Evolutionary conservation across 2,797 vertebrate genomes (phyloP).

Genomic region (Centropyge bicolor): DNA sequence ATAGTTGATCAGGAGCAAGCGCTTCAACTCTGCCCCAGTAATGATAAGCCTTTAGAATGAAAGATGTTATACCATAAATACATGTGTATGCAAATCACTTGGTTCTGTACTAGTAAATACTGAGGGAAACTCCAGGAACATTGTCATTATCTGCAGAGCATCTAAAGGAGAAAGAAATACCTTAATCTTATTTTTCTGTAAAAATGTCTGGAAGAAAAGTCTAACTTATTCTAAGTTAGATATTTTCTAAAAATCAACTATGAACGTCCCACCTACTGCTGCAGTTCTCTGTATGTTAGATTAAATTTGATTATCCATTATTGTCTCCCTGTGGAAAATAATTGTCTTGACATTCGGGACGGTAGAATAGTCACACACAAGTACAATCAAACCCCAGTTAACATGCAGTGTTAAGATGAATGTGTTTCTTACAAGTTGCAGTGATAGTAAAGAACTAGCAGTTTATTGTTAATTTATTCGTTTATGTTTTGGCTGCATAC

Average conservation of each 20-base stretch:
- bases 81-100: constrained; percentile 22
- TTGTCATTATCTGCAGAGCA: neutral
- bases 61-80: neutral
- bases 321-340: too few relatives aligned
- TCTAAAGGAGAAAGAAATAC: neutral
- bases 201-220: neutral
- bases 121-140: neutral
- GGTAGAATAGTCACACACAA: too few relatives aligned
- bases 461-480: neutral
- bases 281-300: too few relatives aligned
- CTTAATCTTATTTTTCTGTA: neutral
- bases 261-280: too few relatives aligned
- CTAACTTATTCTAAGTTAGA: neutral
- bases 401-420: too few relatives aligned
- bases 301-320: too few relatives aligned
- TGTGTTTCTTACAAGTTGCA: neutral
- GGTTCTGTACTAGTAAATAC: neutral
- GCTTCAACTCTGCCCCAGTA: constrained; percentile 30
- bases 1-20: neutral
- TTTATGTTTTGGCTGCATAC: neutral
- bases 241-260: neutral
- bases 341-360: too few relatives aligned
- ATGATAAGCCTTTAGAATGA: constrained; percentile 11
- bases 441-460: neutral
- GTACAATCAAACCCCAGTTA: too few relatives aligned